Evolutionary conservation across 2,797 vertebrate genomes (phyloP).

Genomic region (Anguilla megastoma): DNA sequence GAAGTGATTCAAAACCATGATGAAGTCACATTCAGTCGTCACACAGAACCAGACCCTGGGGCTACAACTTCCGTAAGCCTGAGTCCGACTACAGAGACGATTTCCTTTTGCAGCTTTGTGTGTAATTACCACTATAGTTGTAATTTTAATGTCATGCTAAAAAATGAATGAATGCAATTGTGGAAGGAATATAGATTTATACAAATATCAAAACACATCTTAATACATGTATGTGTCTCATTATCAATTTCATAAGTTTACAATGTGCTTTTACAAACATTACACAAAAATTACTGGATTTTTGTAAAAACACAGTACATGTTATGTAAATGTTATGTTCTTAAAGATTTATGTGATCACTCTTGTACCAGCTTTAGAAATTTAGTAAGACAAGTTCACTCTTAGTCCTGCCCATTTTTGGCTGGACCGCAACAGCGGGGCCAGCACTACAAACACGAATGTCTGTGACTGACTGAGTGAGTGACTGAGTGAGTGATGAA

Average conservation of each 20-base stretch:
- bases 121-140: background rate
- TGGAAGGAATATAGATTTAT: background rate
- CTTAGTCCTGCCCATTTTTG: background rate
- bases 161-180: background rate
- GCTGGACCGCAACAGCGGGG: background rate
- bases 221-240: background rate
- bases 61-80: background rate
- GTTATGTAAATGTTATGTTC: background rate
- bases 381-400: background rate
- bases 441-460: too few relatives aligned
- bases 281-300: background rate
- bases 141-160: background rate
- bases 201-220: background rate
- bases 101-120: background rate
- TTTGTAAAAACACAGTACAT: background rate
- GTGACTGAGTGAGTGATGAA: too few relatives aligned
- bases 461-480: too few relatives aligned
- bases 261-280: background rate
- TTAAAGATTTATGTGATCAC: background rate
- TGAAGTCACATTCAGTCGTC: constrained; percentile 7
- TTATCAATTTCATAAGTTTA: background rate
- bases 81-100: background rate
- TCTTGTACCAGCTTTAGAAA: background rate
- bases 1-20: background rate
- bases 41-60: background rate